Conservation (phyloP, 2,113 vertebrate species). For the Nothocercus julius region DNA sequence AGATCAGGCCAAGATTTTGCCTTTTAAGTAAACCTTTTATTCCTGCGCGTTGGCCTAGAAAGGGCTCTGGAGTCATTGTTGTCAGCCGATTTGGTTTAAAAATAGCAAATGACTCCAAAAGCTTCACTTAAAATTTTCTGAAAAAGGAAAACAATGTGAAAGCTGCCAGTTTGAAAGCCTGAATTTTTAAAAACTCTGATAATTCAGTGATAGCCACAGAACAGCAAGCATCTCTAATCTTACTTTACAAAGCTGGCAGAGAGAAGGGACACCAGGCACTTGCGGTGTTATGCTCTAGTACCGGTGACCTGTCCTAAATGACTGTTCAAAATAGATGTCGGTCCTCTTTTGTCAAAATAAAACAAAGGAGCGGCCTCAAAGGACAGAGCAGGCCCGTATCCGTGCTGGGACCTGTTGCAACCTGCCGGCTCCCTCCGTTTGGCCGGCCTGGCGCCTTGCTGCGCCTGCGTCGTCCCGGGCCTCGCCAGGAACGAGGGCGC, state of each 20-base stretch:
- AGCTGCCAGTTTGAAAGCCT: background rate
- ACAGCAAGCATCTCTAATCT: background rate
- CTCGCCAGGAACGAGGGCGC: background rate
- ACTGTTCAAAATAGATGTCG: too few species aligned
- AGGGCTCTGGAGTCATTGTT: background rate
- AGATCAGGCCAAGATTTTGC: background rate
- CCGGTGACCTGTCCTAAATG: too few species aligned
- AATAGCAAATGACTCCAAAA: background rate
- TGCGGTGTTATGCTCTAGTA: too few species aligned
- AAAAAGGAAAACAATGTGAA: background rate
- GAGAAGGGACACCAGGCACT: background rate
- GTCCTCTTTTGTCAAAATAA: background rate
- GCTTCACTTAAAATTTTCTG: background rate
- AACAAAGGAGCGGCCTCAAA: background rate
- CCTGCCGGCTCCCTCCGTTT: background rate
- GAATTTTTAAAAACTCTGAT: background rate
- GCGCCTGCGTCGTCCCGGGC: fast-evolving
- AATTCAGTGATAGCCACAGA: background rate
- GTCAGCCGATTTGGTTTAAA: background rate
- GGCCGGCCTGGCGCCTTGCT: background rate
- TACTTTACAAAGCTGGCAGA: background rate
- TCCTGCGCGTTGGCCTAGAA: background rate
- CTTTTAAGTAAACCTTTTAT: background rate
- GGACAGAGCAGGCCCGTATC: background rate
- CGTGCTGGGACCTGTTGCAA: background rate